phyloP scores from a whole-genome alignment of 2,797 vertebrate genomes.

The Takifugu ocellatus region DNA sequence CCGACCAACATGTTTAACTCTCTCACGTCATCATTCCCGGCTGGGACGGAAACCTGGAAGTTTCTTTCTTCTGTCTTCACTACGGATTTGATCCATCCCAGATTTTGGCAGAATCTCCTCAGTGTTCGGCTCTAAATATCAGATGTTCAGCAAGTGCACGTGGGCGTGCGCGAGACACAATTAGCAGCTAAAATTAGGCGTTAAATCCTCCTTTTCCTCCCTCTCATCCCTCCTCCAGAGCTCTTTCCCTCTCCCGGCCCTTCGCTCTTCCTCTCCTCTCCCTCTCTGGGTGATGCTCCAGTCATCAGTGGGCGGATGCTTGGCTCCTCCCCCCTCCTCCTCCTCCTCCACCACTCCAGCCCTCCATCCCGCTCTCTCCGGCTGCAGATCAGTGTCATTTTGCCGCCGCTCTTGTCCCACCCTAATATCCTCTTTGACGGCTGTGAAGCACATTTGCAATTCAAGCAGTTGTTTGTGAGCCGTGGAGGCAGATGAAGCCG shows the following conservation, averaged over 20 bases:
- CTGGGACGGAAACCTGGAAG: too few relatives aligned
- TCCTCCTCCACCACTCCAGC: conserved; percentile 7
- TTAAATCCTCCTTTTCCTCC: conserved; percentile 41
- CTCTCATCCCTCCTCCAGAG: not conserved
- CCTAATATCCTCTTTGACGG: conserved; percentile 1
- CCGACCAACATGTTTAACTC: too few relatives aligned
- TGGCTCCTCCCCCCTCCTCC: conserved; percentile 4
- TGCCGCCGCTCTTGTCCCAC: conserved; percentile 1
- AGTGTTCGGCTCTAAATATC: conserved; percentile 13
- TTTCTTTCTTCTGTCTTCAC: too few relatives aligned
- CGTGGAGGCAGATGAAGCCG: not conserved
- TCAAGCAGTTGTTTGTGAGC: not conserved
- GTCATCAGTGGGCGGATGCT: conserved; percentile 35
- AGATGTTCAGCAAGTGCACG: conserved; percentile 25
- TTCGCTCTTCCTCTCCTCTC: not conserved
- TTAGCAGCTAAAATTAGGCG: conserved; percentile 49
- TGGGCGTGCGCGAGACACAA: conserved; percentile 19
- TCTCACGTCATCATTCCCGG: too few relatives aligned
- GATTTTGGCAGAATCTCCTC: not conserved
- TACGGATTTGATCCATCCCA: too few relatives aligned
- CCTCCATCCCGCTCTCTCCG: conserved; percentile 16
- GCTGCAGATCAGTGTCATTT: conserved; percentile 16
- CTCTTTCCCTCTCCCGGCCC: too few relatives aligned
- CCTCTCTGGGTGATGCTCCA: conserved; percentile 23
- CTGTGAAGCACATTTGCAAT: not conserved